Evolutionary conservation across 2,797 vertebrate genomes (phyloP), one percentile per base, ranked within the genome.

Genomic region (Xiphorhynchus erythropygius): DNA sequence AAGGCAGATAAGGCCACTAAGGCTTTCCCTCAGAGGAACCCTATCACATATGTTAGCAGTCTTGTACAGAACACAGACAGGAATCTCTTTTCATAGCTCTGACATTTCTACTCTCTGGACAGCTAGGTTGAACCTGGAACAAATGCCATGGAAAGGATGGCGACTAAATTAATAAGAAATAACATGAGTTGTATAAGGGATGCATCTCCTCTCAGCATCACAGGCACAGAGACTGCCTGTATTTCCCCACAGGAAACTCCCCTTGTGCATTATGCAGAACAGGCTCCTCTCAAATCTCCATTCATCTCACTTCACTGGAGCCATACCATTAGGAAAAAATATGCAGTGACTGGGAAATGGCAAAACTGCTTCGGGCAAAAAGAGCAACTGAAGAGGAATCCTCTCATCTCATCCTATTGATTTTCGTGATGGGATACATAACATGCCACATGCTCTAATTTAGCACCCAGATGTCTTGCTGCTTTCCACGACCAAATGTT

Each of bases 161-260:
- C 41, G 15, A n/a, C 14, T 80, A 62, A 47, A 27, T 47, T 55
- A 50, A 41, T 7, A 56, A 33, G 24, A 16, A 63, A 32, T 8
- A 60, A 5, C 42, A 55, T 13, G n/a, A 6, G 8, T 3, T 2
- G 0, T 3, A 1, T 10, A 22, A 73, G 30, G 23, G 10, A 18
- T 13, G 9, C 16, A 35, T 41, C 19, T 85, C 6, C n/a, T 42
- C 16, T 37, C 13, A 19, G 21, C 23, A 23, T 21, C 18, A 37
- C 22, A 28, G 42, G 23, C 14, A 44, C 33, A 57, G 39, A 87
- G 30, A 19, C 7, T 56, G 18, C 17, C 35, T 69, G 49, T 19
- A 50, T 35, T 41, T 78, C 42, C 56, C 30, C n/a, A 52, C 9
- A 74, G 32, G 55, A 71, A n/a, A 13, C 21, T 89, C 63, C 35